Conservation (phyloP, 2,797 vertebrate genomes). For the Sciurus vulgaris region DNA sequence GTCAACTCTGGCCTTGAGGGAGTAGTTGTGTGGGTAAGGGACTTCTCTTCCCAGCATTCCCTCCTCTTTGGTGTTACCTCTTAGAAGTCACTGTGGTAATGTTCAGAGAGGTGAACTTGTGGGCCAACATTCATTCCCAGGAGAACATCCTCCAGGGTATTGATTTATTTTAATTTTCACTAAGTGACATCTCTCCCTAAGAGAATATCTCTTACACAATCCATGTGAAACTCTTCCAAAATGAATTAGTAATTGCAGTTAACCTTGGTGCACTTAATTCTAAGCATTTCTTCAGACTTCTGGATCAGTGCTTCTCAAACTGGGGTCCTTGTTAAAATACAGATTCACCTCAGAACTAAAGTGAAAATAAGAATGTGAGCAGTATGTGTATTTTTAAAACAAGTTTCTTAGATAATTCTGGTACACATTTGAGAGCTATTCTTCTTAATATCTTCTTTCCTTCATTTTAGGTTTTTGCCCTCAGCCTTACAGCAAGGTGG, state of each 20-base stretch:
- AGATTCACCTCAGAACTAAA: not conserved
- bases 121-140: constrained; percentile 26
- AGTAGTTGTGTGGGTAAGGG: not conserved
- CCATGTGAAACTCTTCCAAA: constrained; percentile 58
- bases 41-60: constrained; percentile 9
- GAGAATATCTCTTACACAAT: constrained; percentile 57
- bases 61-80: constrained; percentile 31
- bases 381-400: not conserved
- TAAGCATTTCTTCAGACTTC: constrained; percentile 42
- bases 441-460: not conserved
- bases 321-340: constrained; percentile 1
- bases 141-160: constrained; percentile 45
- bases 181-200: constrained; percentile 61
- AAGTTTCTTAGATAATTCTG: constrained; percentile 17
- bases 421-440: not conserved
- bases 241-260: constrained; percentile 63
- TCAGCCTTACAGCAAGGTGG: constrained; percentile 38
- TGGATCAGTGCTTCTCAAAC: constrained; percentile 28
- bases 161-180: constrained; percentile 67
- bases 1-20: not conserved
- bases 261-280: not conserved
- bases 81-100: constrained; percentile 55
- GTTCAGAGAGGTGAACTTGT: constrained; percentile 45
- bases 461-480: constrained; percentile 37
- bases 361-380: not conserved